Evolutionary conservation across 2,888 invertebrate genomes (phyloP), one percentile per base, ranked within the genome.

Genomic region (Drosophila mimica): DNA sequence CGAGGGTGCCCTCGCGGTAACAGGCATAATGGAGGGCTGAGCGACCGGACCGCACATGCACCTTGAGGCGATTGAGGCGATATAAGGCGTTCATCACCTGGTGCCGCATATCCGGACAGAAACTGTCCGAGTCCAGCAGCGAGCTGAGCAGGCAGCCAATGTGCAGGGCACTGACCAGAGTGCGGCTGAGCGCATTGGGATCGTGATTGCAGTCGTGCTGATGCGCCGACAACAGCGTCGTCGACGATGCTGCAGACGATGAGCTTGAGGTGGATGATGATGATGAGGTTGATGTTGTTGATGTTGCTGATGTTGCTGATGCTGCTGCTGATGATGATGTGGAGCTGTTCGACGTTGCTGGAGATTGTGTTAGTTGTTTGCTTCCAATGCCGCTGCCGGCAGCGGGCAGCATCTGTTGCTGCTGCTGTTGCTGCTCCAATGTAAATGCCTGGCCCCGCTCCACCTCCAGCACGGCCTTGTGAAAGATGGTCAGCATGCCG

Each of bases 121-220:
- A 93, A 3, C 93, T 94, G 0, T 94, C 94, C 61, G 95, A 94
- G 20, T 95, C 95, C 59, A 96, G 92, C 73, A 96, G 92, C 54
- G 95, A 94, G 13, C 97, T 96, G 91, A 97, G 94, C 59, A 98
- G 93, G 83, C 96, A 97, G 7, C 96, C 96, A 71, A 98, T 94
- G 92, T 98, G 98, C 82, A 98, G 94, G 3, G 97, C 96, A 88
- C 98, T 97, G 56, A 98, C 96, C 79, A 98, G 94, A 59, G 98
- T 96, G 80, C 98, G 95, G 90, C 97, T 97, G 71, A 98, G 94
- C 74, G 97, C 96, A 48, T 94, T 93, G 49, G 95, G 92, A 92
- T 98, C 98, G 38, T 96, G 94, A 88, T 96, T 96, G 78, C 94
- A 94, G 91, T 94, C 94, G 57, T 95, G 93, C 52, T 88, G 88